Evolutionary conservation across 53 echinoderm and acorn worm species (phyloP).

Genomic region (Astropecten irregularis): DNA sequence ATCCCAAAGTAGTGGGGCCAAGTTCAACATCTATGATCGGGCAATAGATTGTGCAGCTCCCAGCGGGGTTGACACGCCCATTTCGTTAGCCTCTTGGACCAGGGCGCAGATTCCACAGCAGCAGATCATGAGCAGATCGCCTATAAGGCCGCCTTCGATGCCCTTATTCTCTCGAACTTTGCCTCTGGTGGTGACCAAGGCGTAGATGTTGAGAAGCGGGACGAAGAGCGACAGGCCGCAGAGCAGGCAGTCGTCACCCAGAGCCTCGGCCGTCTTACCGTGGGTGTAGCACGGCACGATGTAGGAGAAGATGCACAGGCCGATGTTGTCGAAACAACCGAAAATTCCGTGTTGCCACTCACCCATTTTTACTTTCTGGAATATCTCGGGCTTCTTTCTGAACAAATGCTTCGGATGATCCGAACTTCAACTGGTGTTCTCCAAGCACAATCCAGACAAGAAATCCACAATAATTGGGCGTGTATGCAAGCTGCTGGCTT

Average conservation of each 20-base stretch:
- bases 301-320: slow-evolving; percentile 94
- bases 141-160: slow-evolving; percentile 87
- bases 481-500: no score
- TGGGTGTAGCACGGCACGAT: slow-evolving; percentile 95
- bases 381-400: not conserved
- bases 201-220: slow-evolving; percentile 92
- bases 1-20: no score
- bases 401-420: not conserved
- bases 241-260: slow-evolving; percentile 96
- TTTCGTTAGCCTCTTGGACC: slow-evolving; percentile 89
- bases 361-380: slow-evolving; percentile 74
- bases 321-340: slow-evolving; percentile 96
- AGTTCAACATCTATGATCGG: slow-evolving; percentile 66
- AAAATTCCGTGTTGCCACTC: slow-evolving; percentile 95
- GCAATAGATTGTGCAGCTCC: slow-evolving; percentile 94
- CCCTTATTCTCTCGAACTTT: slow-evolving; percentile 97
- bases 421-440: not conserved
- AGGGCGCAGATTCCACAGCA: slow-evolving; percentile 92
- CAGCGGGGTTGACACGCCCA: slow-evolving; percentile 87
- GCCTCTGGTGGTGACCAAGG: slow-evolving; percentile 81
- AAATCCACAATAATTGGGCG: not conserved
- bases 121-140: slow-evolving; percentile 82
- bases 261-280: slow-evolving; percentile 94
- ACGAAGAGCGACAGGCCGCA: slow-evolving; percentile 87
- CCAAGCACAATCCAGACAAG: not conserved